Evolutionary conservation across 1,140 invertebrate genomes (phyloP).

Genomic region (Psix sp.): DNA sequence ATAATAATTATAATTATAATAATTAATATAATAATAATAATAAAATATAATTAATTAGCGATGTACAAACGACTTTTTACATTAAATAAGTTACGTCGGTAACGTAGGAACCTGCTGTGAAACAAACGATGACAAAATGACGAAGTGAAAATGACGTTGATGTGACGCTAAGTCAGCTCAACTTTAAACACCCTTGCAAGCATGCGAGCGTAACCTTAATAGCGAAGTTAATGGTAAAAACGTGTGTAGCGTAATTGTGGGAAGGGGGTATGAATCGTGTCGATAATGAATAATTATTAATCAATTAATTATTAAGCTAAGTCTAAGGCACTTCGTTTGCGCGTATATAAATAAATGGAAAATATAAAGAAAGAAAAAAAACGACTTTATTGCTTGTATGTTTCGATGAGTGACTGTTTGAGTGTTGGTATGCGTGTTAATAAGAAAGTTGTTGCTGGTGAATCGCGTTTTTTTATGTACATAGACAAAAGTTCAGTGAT

Average conservation of each 20-base stretch:
- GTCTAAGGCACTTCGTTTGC: slow-evolving; percentile 33
- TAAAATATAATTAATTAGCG: slow-evolving; percentile 32
- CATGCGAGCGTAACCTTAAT: slow-evolving; percentile 25
- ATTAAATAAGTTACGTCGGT: slow-evolving; percentile 56
- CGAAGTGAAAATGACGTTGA: slow-evolving; percentile 24
- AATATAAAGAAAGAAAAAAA: slow-evolving; percentile 7
- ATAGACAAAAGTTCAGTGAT: slow-evolving; percentile 30
- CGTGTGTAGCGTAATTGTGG: background rate
- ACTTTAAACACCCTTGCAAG: slow-evolving; percentile 28
- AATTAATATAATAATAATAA: slow-evolving; percentile 24
- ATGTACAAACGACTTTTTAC: slow-evolving; percentile 54
- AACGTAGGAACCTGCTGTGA: slow-evolving; percentile 53
- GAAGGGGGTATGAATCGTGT: slow-evolving; percentile 4
- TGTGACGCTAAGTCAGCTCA: slow-evolving; percentile 19
- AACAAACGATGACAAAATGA: slow-evolving; percentile 39
- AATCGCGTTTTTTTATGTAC: slow-evolving; percentile 21
- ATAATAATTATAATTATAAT: slow-evolving; percentile 6
- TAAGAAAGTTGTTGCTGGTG: background rate
- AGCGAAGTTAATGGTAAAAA: slow-evolving; percentile 24
- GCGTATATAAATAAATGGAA: slow-evolving; percentile 23
- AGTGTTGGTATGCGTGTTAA: background rate
- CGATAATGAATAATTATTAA: slow-evolving; percentile 20
- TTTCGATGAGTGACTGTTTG: background rate
- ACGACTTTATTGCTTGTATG: background rate
- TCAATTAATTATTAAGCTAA: slow-evolving; percentile 30